Base-by-base conservation (phyloP, 35 echinoderm and acorn worm genomes). In the Apostichopus californicus region DNA sequence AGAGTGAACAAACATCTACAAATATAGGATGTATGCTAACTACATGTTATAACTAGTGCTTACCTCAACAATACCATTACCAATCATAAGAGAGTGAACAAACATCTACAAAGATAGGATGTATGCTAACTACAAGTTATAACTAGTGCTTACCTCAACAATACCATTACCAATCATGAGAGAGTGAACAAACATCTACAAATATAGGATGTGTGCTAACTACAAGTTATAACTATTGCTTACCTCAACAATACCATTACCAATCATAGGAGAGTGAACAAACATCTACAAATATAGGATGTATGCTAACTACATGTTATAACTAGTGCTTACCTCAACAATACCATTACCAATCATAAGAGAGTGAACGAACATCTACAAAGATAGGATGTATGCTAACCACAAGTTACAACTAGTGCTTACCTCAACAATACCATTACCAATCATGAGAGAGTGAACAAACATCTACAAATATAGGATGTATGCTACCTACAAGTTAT, bases 131-230 rank as follows among this genome's bases (percentile, higher is more conserved):
- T 3, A 46, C 34, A 46, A 46, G 28, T 34, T 34, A 34, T 34
- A 34, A 34, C 28, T 34, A 34, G 28, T 60, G 79, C 96, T 79
- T 80, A 99, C 97, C 81, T 94, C 93, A 80, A 96, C 28, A 55
- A 99, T 96, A 66, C 90, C 84, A 89, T 88, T 90, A 15, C 97
- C 97, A 78, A 99, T 99, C 86, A 88, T 86, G 60, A 99, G 78
- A 2, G 97, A 99, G 10, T 80, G 52, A 34, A 34, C 28, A 34
- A 34, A 34, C 28, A 34, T 34, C 28, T 34, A 34, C 28, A 34
- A 34, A 34, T 0, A 34, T 34, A 1, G 2, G 28, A 34, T 1
- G 28, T 34, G 1, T 34, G 28, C 2, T 34, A 34, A 34, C 1
- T 34, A 1, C 0, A 34, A 34, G 28, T 1, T 34, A 34, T 1